Evolutionary conservation across 2,797 vertebrate species (phyloP), one percentile per base, ranked within the genome.

Genomic region (Philypnodon macrostomus): DNA sequence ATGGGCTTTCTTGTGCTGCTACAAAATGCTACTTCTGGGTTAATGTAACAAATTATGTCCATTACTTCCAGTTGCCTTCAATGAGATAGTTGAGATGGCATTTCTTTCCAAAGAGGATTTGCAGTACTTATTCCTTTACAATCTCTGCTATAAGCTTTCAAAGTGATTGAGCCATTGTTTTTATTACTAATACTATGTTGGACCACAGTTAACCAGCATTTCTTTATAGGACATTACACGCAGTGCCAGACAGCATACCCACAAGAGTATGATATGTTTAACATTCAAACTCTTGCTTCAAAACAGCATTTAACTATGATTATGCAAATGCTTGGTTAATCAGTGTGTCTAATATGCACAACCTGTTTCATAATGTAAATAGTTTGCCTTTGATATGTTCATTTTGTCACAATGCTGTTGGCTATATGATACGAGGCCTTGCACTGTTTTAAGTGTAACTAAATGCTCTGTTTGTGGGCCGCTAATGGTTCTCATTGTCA

Each of bases 381-480:
- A 65, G 24, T 47, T 50, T 40, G 29, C 61, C 24, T 50, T 39
- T 54, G 19, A 19, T n/a, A 2, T 5, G 7, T 36, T n/a, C 18
- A 38, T 48, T 70, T 69, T 51, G 18, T 55, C 41, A 34, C 46
- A 24, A 30, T 18, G 26, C 26, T 30, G 38, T 67, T 30, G 49
- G 68, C 46, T 12, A 41, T 75, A 72, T 73, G 57, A 79, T 70
- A 56, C 42, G 42, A 55, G 37, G 54, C 60, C 58, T 77, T 78
- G 67, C 85, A 83, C 85, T 87, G 83, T 87, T 87, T 85, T 85
- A 86, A 80, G 85, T 87, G 85, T 86, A 70, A 73, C 41, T 35
- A 47, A 39, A 80, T 45, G 46, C 66, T 75, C 34, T 5, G 0
- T 51, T 34, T 31, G 42, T 42, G 31, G 19, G 38, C 39, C 16